These are phyloP conservation scores for human (Homo sapiens) DNA, from an alignment of 2,113 vertebrate genomes.

Conservation along the genomic window DNA sequence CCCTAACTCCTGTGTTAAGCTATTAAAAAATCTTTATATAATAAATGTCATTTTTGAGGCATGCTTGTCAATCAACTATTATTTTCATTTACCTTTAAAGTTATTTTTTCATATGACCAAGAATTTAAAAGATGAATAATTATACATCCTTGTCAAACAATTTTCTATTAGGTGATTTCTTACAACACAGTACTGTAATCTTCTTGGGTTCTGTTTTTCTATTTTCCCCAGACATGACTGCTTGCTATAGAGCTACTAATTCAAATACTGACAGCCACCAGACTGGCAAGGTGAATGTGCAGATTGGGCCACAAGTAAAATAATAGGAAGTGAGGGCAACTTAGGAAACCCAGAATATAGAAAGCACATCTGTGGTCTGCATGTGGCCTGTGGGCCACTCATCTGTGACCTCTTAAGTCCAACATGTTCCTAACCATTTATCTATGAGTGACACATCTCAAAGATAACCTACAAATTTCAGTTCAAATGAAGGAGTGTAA, in stretches of 20 bases:
- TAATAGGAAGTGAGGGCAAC: neutral
- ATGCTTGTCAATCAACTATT: neutral
- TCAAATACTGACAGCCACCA: neutral
- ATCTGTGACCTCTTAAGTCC: neutral
- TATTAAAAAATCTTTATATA: constrained; percentile 7
- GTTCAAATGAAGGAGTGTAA: neutral
- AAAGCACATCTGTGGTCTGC: neutral
- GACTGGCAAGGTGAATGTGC: neutral
- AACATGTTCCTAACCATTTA: neutral
- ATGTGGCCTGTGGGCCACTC: neutral
- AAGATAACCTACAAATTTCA: neutral
- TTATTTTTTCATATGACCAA: neutral
- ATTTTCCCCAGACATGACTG: neutral
- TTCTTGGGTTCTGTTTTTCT: constrained; percentile 15
- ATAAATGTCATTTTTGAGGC: constrained; percentile 41
- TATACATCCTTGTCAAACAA: neutral
- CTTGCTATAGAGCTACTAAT: neutral
- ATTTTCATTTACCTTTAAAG: constrained; percentile 32
- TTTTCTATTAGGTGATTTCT: neutral
- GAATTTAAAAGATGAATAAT: neutral
- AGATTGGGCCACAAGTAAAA: neutral
- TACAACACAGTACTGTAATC: neutral
- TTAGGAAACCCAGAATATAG: neutral
- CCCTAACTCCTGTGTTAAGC: neutral
- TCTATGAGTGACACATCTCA: neutral